These are phyloP conservation scores for Cladopsammia gracilis DNA, from an alignment of 64 coral and sea anemone species.

Conservation along the genomic window DNA sequence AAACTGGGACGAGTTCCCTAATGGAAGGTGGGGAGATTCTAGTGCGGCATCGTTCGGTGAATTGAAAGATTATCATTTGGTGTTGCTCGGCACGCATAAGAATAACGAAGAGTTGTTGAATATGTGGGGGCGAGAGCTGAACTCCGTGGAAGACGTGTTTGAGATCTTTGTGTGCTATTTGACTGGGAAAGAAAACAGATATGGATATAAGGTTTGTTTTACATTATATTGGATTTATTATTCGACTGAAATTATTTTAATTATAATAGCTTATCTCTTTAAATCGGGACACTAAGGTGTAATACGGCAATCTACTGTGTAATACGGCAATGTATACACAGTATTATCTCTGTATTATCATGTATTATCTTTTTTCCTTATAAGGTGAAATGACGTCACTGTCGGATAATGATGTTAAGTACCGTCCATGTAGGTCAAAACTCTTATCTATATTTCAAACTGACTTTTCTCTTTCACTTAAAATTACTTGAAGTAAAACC, in stretches of 20 bases:
- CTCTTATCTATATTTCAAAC: no score
- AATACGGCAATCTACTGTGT: no score
- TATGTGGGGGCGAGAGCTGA: conserved; percentile 91
- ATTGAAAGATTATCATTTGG: conserved; percentile 93
- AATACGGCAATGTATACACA: no score
- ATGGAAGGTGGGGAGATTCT: conserved; percentile 94
- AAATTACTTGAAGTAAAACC: no score
- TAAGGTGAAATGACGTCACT: no score
- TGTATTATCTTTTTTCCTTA: no score
- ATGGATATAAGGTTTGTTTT: conserved; percentile 79
- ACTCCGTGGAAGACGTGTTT: conserved; percentile 79
- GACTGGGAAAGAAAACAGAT: conserved; percentile 84
- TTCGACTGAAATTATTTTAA: background rate
- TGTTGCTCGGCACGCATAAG: conserved; percentile 71
- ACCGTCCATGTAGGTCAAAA: no score
- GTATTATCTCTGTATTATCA: no score
- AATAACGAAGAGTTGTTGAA: conserved; percentile 60
- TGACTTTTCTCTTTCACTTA: no score
- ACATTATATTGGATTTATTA: background rate
- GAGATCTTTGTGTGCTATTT: conserved; percentile 95
- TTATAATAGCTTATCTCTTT: no score
- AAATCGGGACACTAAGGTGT: no score
- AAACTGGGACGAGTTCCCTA: conserved; percentile 96
- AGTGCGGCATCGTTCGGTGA: conserved; percentile 94
- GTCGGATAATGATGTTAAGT: no score